phyloP scores from a whole-genome alignment of 2,797 vertebrate species.

The Lithobates sylvaticus region DNA sequence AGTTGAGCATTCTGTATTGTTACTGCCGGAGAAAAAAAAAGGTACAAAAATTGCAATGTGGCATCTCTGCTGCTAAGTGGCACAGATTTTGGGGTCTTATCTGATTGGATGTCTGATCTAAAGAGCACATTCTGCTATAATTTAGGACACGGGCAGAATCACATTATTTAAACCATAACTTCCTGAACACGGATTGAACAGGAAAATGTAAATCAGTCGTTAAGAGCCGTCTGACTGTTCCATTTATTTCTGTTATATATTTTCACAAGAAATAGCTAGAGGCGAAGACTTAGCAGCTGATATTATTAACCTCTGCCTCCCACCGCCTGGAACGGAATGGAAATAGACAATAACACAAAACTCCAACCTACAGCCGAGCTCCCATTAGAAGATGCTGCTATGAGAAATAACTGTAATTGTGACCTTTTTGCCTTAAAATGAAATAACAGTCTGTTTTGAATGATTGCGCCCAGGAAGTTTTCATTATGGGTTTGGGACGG shows the following conservation, averaged over 20 bases:
- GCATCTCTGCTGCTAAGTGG: too few species aligned
- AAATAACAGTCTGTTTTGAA: conserved; percentile 11
- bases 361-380: conserved; percentile 14
- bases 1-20: too few species aligned
- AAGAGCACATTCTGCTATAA: background rate
- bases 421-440: conserved; percentile 23
- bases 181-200: conserved; percentile 1
- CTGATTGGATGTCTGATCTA: background rate
- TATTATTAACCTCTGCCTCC: conserved; percentile 46
- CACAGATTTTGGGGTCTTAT: too few species aligned
- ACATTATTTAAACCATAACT: background rate
- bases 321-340: conserved; percentile 6
- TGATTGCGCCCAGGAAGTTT: conserved; percentile 17
- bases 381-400: conserved; percentile 27
- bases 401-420: background rate
- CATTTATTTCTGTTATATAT: conserved; percentile 17
- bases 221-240: conserved; percentile 29
- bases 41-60: too few species aligned
- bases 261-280: conserved; percentile 18
- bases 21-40: too few species aligned
- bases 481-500: conserved; percentile 7
- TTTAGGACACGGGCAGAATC: background rate
- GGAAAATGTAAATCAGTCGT: conserved; percentile 36
- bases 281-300: conserved; percentile 17
- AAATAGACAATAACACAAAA: conserved; percentile 7